These are phyloP conservation scores for Potamilus streckersoni DNA, from an alignment of 1,140 invertebrate species.

Conservation along the genomic window DNA sequence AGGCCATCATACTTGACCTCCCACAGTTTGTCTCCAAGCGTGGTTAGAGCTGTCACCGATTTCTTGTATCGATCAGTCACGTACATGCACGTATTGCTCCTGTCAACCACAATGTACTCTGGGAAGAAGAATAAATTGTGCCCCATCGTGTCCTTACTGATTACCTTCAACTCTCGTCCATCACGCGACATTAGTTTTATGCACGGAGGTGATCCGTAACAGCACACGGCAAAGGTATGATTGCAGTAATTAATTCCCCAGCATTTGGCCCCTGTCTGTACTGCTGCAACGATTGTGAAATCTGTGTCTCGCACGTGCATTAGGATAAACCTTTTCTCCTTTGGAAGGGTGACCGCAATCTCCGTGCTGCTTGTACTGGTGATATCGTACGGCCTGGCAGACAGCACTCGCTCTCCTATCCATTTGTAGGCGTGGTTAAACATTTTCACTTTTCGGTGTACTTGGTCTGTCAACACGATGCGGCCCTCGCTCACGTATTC, in stretches of 20 bases:
- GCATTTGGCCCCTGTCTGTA: constrained; percentile 40
- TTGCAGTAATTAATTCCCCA: constrained; percentile 36
- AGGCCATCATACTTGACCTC: constrained; percentile 35
- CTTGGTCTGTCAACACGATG: constrained; percentile 36
- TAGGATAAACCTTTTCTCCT: constrained; percentile 34
- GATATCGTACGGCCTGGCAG: constrained; percentile 35
- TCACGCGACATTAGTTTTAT: constrained; percentile 41
- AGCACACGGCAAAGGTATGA: constrained; percentile 38
- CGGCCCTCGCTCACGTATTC: constrained; percentile 32
- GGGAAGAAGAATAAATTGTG: constrained; percentile 39
- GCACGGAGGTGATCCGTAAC: constrained; percentile 33
- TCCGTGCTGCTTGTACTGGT: constrained; percentile 24
- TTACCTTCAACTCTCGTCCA: constrained; percentile 36
- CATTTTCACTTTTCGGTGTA: constrained; percentile 35
- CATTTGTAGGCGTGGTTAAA: constrained; percentile 35
- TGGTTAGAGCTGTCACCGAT: constrained; percentile 30
- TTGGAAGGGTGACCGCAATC: constrained; percentile 35
- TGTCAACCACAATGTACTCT: constrained; percentile 39
- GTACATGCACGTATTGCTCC: constrained; percentile 31
- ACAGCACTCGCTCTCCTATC: constrained; percentile 37
- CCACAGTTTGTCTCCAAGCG: constrained; percentile 39
- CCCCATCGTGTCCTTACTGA: constrained; percentile 31
- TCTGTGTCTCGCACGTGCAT: constrained; percentile 34
- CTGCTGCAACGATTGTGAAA: constrained; percentile 28
- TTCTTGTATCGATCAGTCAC: constrained; percentile 36